These are phyloP conservation scores for chimpanzee (Pan troglodytes) DNA, from an alignment of 2,113 vertebrate species.

Conservation along the genomic window DNA sequence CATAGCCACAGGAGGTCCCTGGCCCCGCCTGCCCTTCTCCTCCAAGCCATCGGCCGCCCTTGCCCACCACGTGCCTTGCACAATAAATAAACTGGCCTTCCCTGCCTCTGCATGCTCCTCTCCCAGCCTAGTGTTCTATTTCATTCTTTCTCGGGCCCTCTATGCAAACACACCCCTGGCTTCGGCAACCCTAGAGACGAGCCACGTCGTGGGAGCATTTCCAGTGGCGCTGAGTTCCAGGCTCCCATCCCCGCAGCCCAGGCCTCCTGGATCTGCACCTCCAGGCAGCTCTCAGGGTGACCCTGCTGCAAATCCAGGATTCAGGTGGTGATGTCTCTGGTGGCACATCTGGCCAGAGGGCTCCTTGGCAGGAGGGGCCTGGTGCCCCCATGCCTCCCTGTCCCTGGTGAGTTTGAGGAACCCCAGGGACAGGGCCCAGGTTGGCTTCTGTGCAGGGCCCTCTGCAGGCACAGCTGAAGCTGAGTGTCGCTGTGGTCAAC, in stretches of 20 bases:
- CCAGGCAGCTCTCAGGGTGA: neutral
- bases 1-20: neutral
- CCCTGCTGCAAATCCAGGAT: neutral
- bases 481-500: rapidly evolving
- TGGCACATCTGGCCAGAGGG: neutral
- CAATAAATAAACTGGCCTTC: neutral
- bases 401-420: neutral
- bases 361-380: neutral
- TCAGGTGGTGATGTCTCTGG: too few species aligned
- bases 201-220: rapidly evolving
- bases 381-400: neutral
- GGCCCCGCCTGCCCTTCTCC: neutral
- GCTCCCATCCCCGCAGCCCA: rapidly evolving
- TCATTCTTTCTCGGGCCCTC: rapidly evolving
- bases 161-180: rapidly evolving
- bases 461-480: too few species aligned
- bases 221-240: neutral
- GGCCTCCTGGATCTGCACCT: neutral
- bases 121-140: rapidly evolving
- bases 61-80: rapidly evolving
- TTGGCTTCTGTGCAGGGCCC: too few species aligned
- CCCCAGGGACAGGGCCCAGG: too few species aligned
- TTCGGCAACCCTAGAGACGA: too few species aligned
- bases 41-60: too few species aligned
- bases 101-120: neutral